Evolutionary conservation across 2,113 vertebrate species (phyloP).

Genomic region (Xyrauchen texanus): DNA sequence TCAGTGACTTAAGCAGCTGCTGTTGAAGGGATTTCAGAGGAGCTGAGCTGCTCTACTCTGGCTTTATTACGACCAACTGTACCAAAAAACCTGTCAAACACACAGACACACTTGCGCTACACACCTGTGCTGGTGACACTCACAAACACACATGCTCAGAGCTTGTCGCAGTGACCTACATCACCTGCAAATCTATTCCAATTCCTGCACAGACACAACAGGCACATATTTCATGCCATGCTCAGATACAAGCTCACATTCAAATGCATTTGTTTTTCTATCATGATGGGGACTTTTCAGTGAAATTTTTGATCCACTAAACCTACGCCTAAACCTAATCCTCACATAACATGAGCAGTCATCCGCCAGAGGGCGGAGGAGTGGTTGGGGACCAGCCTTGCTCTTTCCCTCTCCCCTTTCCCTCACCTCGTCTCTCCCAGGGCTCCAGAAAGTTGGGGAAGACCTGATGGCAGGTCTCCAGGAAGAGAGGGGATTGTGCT

Average conservation of each 20-base stretch:
- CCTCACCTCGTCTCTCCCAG: no score
- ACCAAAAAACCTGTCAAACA: neutral
- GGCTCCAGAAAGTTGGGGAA: no score
- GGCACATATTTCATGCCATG: conserved; percentile 1
- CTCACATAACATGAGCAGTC: no score
- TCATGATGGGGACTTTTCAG: no score
- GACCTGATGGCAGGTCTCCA: no score
- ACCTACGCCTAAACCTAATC: no score
- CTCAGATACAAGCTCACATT: neutral
- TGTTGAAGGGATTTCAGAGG: neutral
- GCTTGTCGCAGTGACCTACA: conserved; percentile 2
- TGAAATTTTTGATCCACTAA: no score
- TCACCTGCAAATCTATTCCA: conserved; percentile 13
- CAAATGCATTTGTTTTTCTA: no score
- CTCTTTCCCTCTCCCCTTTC: no score
- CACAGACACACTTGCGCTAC: neutral
- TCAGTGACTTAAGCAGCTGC: conserved; percentile 37
- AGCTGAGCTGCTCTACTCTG: conserved; percentile 2
- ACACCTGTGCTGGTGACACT: neutral
- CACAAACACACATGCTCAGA: neutral
- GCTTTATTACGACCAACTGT: neutral
- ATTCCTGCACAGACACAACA: neutral
- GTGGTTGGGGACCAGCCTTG: no score
- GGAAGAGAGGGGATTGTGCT: no score
- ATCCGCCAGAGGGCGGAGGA: no score